phyloP scores from a whole-genome alignment of 2,113 vertebrate genomes.

The Bos javanicus region DNA sequence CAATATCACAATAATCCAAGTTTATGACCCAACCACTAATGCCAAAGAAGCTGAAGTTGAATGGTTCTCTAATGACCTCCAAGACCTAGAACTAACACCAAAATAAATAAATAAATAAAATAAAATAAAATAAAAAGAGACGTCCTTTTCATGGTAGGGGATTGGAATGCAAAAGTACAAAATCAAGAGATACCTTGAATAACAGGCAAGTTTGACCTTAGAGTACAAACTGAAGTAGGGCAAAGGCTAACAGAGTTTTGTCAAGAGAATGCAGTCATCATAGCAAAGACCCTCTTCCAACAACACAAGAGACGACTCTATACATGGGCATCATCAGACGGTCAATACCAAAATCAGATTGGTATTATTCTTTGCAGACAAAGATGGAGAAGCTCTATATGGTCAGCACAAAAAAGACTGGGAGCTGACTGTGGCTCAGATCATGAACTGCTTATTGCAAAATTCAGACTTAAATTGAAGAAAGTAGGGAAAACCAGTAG shows the following conservation, averaged over 20 bases:
- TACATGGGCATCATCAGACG: not conserved
- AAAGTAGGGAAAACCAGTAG: not conserved
- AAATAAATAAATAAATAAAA: not conserved
- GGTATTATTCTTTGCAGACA: not conserved
- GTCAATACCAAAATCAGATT: not conserved
- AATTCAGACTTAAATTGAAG: not conserved
- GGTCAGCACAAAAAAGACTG: not conserved
- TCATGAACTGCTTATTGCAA: not conserved
- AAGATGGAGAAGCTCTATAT: not conserved
- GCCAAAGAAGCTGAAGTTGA: not conserved
- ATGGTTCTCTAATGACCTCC: not conserved
- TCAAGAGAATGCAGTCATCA: not conserved
- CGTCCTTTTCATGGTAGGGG: not conserved
- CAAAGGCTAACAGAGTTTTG: not conserved
- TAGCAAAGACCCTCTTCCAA: not conserved
- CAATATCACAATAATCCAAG: not conserved
- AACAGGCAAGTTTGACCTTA: not conserved
- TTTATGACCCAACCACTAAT: not conserved
- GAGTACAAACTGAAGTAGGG: not conserved
- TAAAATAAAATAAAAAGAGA: not conserved
- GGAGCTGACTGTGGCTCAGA: not conserved
- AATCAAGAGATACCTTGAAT: not conserved
- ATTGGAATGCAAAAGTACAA: not conserved
- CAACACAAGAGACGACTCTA: not conserved
- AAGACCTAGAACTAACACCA: not conserved